phyloP scores from a whole-genome alignment of 2,113 vertebrate species.

The Mus pahari region DNA sequence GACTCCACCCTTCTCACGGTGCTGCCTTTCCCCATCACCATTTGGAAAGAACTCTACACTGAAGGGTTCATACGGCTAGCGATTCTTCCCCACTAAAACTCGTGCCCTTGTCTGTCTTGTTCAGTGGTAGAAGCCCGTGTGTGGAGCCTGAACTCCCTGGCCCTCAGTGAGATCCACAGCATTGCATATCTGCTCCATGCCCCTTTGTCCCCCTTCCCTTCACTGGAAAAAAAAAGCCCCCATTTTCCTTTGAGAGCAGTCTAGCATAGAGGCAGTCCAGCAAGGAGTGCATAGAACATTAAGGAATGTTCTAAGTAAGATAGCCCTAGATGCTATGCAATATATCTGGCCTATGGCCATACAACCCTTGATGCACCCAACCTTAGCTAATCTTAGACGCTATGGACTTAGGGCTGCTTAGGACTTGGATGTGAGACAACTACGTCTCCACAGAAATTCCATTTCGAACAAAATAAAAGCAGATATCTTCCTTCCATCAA shows the following conservation, averaged over 20 bases:
- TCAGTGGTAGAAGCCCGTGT: background rate
- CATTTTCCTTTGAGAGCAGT: background rate
- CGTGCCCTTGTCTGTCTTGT: background rate
- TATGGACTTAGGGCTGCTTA: background rate
- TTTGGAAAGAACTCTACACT: background rate
- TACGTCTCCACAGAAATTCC: background rate
- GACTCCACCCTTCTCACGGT: background rate
- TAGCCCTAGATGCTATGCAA: background rate
- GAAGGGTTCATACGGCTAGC: background rate
- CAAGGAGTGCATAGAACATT: background rate
- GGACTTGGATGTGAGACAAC: background rate
- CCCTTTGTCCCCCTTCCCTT: background rate
- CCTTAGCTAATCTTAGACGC: background rate
- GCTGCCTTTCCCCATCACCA: background rate
- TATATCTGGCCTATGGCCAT: no score
- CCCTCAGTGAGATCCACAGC: background rate
- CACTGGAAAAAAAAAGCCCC: background rate
- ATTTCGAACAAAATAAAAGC: background rate
- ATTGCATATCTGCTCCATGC: background rate
- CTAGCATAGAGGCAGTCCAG: background rate
- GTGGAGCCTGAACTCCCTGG: background rate
- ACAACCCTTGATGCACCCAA: background rate
- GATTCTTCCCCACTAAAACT: background rate
- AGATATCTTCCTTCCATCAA: background rate
- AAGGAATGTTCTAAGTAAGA: no score